Conservation (phyloP, 2,113 vertebrate species). For the Nymphicus hollandicus region DNA sequence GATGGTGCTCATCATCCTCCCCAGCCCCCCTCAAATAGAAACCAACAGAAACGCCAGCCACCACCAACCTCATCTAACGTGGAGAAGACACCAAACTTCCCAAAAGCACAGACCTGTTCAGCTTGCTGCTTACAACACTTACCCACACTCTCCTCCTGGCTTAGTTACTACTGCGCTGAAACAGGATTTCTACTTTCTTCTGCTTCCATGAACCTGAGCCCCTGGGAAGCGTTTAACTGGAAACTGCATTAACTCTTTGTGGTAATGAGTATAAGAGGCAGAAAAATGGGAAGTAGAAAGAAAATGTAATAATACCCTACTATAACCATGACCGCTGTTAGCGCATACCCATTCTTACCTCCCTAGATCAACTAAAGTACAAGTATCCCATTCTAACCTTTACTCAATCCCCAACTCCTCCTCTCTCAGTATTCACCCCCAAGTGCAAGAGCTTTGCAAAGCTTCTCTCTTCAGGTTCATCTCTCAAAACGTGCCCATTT, state of each 20-base stretch:
- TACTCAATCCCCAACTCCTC: rapidly evolving
- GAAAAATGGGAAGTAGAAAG: not conserved
- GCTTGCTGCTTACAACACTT: not conserved
- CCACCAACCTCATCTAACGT: rapidly evolving
- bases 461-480: rapidly evolving
- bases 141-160: not conserved
- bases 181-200: not conserved
- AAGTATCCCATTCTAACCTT: rapidly evolving
- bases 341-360: rapidly evolving
- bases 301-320: rapidly evolving
- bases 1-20: not conserved
- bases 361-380: rapidly evolving
- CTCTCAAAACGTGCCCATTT: rapidly evolving
- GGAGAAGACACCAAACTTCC: not conserved
- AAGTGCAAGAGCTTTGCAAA: rapidly evolving
- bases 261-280: rapidly evolving
- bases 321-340: rapidly evolving
- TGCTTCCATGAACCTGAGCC: not conserved
- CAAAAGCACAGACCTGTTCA: not conserved
- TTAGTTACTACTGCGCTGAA: rapidly evolving
- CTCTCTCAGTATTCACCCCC: no score
- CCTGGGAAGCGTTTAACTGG: not conserved
- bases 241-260: not conserved
- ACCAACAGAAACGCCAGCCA: not conserved
- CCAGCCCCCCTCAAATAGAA: not conserved